Conservation (phyloP, 2,797 vertebrate species). For the Salmo trutta region DNA sequence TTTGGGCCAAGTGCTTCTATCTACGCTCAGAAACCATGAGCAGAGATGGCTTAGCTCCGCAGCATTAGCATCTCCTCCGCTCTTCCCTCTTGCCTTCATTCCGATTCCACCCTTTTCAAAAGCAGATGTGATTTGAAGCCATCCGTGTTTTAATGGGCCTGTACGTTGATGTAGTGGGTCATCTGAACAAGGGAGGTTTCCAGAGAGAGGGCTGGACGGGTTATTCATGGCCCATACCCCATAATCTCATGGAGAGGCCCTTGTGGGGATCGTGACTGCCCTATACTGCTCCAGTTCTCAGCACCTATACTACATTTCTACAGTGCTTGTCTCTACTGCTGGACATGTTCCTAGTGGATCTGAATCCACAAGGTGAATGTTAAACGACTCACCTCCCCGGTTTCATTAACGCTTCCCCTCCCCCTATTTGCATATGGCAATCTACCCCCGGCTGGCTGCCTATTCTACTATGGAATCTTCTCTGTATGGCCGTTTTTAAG, state of each 20-base stretch:
- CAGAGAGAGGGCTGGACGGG: too few relatives aligned
- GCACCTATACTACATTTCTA: neutral
- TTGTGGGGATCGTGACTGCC: neutral
- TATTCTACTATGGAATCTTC: neutral
- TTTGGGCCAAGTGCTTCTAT: neutral
- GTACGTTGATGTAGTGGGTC: neutral
- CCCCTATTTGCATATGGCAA: neutral
- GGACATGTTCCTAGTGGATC: neutral
- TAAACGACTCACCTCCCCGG: neutral
- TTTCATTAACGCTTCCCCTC: neutral
- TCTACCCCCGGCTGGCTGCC: neutral
- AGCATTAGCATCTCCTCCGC: neutral
- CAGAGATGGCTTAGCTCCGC: neutral
- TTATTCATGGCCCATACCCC: too few relatives aligned
- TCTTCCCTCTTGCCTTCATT: neutral
- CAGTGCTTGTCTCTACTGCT: neutral
- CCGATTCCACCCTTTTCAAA: neutral
- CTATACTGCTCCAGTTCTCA: neutral
- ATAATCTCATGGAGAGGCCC: neutral
- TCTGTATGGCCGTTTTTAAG: neutral
- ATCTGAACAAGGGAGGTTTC: neutral
- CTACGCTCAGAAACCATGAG: neutral
- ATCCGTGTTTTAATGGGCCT: neutral
- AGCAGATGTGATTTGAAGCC: neutral
- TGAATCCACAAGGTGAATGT: neutral